Evolutionary conservation across 92 coral and sea anemone species (phyloP).

Genomic region (Actinostola sp.): DNA sequence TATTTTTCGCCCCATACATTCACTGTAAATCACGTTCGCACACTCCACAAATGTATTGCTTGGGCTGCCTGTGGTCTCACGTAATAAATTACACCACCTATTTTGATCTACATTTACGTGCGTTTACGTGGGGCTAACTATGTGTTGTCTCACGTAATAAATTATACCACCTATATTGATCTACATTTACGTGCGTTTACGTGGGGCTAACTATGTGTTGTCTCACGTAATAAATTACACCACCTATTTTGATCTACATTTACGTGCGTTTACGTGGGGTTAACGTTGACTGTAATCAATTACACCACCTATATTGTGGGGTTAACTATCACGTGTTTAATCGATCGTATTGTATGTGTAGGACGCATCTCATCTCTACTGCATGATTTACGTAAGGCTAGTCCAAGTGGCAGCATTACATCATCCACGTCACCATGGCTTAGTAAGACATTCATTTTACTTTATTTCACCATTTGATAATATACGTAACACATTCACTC

Average conservation of each 20-base stretch:
- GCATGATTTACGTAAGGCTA: conserved; percentile 52
- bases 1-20: too few relatives aligned
- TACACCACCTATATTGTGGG: neutral
- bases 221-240: neutral
- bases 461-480: neutral
- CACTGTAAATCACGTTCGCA: too few relatives aligned
- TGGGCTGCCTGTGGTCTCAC: too few relatives aligned
- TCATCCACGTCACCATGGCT: conserved; percentile 64
- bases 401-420: conserved; percentile 54
- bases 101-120: neutral
- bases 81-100: too few relatives aligned
- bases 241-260: neutral
- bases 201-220: too few relatives aligned
- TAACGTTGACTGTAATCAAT: neutral
- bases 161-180: too few relatives aligned
- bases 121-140: neutral
- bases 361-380: conserved; percentile 71
- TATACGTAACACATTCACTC: too few relatives aligned
- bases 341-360: conserved; percentile 46
- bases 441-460: conserved; percentile 16
- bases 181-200: too few relatives aligned
- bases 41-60: too few relatives aligned
- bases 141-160: too few relatives aligned
- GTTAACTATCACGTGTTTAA: neutral
- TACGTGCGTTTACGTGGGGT: neutral